These are phyloP conservation scores for Triops longicaudatus DNA, from an alignment of 1,140 invertebrate species.

Conservation along the genomic window DNA sequence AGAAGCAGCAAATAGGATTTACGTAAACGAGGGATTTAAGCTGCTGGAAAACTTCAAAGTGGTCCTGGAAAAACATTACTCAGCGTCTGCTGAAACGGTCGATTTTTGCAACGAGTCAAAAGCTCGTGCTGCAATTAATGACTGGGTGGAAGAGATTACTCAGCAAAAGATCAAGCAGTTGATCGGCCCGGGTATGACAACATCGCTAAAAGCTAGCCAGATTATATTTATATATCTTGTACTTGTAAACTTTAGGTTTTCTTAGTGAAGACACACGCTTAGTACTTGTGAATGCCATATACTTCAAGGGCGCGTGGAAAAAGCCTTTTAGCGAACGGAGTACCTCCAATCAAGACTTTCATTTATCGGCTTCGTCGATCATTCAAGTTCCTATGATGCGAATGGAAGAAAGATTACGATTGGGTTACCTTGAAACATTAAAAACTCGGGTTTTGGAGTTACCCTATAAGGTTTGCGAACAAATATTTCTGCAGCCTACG, in stretches of 20 bases:
- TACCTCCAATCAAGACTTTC: constrained; percentile 52
- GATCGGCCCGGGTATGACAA: constrained; percentile 51
- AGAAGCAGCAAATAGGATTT: constrained; percentile 55
- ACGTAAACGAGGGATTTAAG: constrained; percentile 43
- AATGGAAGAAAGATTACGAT: constrained; percentile 47
- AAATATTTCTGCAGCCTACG: too few relatives aligned
- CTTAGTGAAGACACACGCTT: constrained; percentile 49
- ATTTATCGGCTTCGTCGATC: constrained; percentile 38
- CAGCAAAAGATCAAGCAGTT: constrained; percentile 61
- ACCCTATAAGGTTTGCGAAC: constrained; percentile 59
- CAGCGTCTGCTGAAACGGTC: constrained; percentile 45
- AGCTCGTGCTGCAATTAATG: constrained; percentile 49
- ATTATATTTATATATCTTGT: too few relatives aligned
- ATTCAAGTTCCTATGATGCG: constrained; percentile 56
- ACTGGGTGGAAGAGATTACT: constrained; percentile 63
- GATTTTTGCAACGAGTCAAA: constrained; percentile 44
- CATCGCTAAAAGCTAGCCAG: too few relatives aligned
- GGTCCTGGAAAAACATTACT: constrained; percentile 43
- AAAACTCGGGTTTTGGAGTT: constrained; percentile 58
- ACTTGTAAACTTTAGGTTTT: constrained; percentile 28
- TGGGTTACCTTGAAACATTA: constrained; percentile 46
- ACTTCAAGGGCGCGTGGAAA: constrained; percentile 76
- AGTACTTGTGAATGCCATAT: constrained; percentile 71
- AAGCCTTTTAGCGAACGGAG: constrained; percentile 48
- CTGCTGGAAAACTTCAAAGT: constrained; percentile 44